These are phyloP conservation scores for Aptenodytes patagonicus DNA, from an alignment of 2,113 vertebrate species.

Conservation along the genomic window DNA sequence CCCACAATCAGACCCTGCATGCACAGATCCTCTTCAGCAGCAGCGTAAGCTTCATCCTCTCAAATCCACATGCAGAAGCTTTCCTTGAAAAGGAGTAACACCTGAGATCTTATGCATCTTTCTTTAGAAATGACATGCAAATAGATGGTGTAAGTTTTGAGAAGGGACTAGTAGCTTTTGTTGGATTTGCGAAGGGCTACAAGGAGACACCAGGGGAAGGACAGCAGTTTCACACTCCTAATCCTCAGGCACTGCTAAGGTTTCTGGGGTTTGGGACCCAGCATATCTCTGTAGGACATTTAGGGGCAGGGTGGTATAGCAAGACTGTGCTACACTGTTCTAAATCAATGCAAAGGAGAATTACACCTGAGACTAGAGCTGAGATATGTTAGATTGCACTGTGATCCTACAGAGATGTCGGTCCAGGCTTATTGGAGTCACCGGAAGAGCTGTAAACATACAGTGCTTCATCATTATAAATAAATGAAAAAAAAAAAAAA, in stretches of 20 bases:
- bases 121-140: neutral
- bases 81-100: neutral
- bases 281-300: neutral
- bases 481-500: neutral
- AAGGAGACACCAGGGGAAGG: neutral
- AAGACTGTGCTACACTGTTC: neutral
- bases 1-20: neutral
- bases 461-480: neutral
- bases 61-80: neutral
- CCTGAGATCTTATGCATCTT: rapidly evolving
- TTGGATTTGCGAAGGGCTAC: neutral
- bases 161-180: neutral
- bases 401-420: neutral
- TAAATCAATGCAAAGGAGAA: neutral
- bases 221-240: neutral
- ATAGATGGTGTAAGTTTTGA: neutral
- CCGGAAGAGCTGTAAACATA: neutral
- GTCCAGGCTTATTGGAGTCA: neutral
- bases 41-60: neutral
- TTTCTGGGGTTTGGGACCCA: neutral
- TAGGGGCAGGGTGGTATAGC: neutral
- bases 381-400: neutral
- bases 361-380: neutral
- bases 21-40: neutral
- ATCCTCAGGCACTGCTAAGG: neutral